Conservation (phyloP, 2,113 vertebrate species). For the Hippopotamus amphibius region DNA sequence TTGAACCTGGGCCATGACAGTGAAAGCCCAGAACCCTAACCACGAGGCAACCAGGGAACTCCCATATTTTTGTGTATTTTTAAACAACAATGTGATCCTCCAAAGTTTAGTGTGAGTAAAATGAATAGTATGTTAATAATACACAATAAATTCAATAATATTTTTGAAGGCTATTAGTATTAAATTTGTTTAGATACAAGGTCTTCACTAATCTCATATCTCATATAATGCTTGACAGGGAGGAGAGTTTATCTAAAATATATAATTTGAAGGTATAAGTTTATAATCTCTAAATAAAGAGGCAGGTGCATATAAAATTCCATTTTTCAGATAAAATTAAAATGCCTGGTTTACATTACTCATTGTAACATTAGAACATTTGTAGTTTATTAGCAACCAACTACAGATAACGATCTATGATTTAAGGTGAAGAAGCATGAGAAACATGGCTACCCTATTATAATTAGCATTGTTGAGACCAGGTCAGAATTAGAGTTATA, state of each 20-base stretch:
- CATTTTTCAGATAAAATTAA: not conserved
- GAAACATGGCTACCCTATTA: not conserved
- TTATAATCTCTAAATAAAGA: not conserved
- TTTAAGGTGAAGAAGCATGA: not conserved
- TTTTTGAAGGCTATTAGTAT: not conserved
- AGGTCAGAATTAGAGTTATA: not conserved
- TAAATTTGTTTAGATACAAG: not conserved
- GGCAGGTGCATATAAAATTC: not conserved
- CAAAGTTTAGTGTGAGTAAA: not conserved
- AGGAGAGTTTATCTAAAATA: not conserved
- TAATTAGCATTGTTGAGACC: not conserved
- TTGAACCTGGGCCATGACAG: not conserved
- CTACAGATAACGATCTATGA: not conserved
- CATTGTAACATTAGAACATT: not conserved
- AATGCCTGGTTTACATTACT: not conserved
- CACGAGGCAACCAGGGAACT: not conserved
- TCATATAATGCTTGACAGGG: not conserved
- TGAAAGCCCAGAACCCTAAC: not conserved
- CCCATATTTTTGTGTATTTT: not conserved
- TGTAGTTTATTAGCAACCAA: not conserved
- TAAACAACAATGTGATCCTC: not conserved
- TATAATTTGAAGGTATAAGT: not conserved
- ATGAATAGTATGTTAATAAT: not conserved
- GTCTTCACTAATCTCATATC: not conserved
- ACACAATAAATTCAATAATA: not conserved